phyloP scores from a whole-genome alignment of 2,113 vertebrate species.

The Sakesphorus luctuosus region DNA sequence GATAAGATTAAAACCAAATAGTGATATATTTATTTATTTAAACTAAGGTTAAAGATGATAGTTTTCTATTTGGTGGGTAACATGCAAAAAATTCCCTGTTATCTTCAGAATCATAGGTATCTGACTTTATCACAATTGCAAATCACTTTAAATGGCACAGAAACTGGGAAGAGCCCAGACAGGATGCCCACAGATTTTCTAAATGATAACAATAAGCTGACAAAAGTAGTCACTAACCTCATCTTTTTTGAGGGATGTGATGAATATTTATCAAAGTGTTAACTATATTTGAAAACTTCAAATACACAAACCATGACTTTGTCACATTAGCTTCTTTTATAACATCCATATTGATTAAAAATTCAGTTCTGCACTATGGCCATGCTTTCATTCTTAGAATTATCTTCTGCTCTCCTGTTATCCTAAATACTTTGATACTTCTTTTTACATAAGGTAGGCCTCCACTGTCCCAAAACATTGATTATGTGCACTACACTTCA shows the following conservation, averaged over 20 bases:
- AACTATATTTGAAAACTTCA: not conserved
- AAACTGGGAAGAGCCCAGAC: not conserved
- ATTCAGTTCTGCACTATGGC: not conserved
- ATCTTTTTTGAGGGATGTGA: not conserved
- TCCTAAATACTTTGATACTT: not conserved
- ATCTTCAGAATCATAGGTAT: not conserved
- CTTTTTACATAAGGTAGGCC: not conserved
- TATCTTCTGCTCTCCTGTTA: not conserved
- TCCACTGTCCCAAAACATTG: not conserved
- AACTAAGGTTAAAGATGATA: not conserved
- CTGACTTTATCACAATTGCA: not conserved
- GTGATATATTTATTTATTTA: not conserved
- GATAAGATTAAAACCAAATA: not conserved
- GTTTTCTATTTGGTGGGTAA: not conserved
- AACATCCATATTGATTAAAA: not conserved
- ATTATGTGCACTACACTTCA: not conserved
- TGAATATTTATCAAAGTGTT: not conserved
- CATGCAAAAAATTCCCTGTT: not conserved
- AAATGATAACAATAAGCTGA: not conserved
- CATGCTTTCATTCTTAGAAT: not conserved
- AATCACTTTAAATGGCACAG: not conserved
- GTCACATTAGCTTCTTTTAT: not conserved
- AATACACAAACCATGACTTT: not conserved
- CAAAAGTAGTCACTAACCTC: not conserved
- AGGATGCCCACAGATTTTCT: not conserved